Percentiles rank a stretch among this genome's conserved stretches.
phyloP scores from a whole-genome alignment of 2,113 vertebrate species.

The Chamaetylas fuelleborni region DNA sequence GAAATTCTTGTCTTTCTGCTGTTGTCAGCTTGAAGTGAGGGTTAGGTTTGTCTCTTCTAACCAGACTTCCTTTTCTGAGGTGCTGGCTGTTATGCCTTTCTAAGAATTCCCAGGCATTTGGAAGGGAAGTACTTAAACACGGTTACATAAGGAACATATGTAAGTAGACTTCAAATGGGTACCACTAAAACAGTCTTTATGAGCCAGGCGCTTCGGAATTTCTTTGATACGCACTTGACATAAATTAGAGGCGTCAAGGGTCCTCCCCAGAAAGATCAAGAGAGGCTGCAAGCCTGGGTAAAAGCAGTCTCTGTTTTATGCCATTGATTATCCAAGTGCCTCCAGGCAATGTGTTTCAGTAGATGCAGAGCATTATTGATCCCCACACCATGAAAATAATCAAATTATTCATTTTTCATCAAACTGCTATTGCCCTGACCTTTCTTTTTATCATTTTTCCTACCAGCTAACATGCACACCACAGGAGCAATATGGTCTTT shows the following conservation, averaged over 20 bases:
- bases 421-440: conserved; percentile 66
- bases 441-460: conserved; percentile 47
- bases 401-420: conserved; percentile 86
- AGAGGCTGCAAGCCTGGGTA: conserved; percentile 69
- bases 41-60: background rate
- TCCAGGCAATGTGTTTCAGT: conserved; percentile 71
- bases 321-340: conserved; percentile 82
- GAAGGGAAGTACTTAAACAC: background rate
- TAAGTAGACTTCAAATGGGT: conserved; percentile 75
- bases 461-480: conserved; percentile 34
- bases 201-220: conserved; percentile 82
- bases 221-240: conserved; percentile 88
- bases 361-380: conserved; percentile 84
- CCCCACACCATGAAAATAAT: conserved; percentile 82
- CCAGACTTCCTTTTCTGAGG: background rate
- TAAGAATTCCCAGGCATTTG: background rate
- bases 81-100: background rate
- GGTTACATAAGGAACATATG: conserved; percentile 50
- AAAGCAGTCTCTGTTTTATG: conserved; percentile 76
- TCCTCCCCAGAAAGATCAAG: conserved; percentile 79
- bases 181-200: conserved; percentile 71
- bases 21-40: background rate
- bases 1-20: conserved; percentile 51
- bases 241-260: conserved; percentile 84
- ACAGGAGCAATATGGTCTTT: conserved; percentile 23